phyloP scores from a whole-genome alignment of 2,797 vertebrate species.

The Acanthurus tractus region DNA sequence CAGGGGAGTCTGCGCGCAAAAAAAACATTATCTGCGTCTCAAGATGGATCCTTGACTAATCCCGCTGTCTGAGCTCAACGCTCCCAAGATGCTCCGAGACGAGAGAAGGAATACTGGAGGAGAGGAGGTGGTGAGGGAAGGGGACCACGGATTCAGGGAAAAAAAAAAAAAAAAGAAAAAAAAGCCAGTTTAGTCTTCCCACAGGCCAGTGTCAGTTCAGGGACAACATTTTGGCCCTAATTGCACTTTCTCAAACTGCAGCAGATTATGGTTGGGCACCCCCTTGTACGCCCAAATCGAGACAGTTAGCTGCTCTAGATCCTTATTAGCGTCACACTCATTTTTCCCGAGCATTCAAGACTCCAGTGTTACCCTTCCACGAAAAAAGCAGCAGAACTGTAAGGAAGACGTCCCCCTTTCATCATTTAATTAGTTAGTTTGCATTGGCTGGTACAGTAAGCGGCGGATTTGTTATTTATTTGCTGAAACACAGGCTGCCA shows the following conservation, averaged over 20 bases:
- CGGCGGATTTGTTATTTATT: slow-evolving; percentile 84
- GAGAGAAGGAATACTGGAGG: slow-evolving; percentile 72
- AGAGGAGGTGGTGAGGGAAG: slow-evolving; percentile 66
- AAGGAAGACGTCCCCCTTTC: slow-evolving; percentile 71
- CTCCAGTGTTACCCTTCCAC: slow-evolving; percentile 57
- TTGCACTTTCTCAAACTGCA: slow-evolving; percentile 51
- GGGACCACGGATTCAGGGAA: slow-evolving; percentile 48
- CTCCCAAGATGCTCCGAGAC: slow-evolving; percentile 82
- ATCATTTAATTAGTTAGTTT: slow-evolving; percentile 84
- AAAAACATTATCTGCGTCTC: slow-evolving; percentile 86
- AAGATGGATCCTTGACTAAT: slow-evolving; percentile 89
- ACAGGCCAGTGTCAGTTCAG: slow-evolving; percentile 64
- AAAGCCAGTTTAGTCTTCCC: slow-evolving; percentile 60
- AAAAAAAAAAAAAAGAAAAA: slow-evolving; percentile 25
- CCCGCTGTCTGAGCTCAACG: slow-evolving; percentile 83
- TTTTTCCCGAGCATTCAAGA: slow-evolving; percentile 62
- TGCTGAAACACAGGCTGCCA: slow-evolving; percentile 81
- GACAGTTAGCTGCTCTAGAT: slow-evolving; percentile 51
- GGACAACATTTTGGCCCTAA: slow-evolving; percentile 64
- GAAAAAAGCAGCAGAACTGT: slow-evolving; percentile 64
- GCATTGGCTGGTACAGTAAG: slow-evolving; percentile 79
- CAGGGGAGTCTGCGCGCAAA: slow-evolving; percentile 77
- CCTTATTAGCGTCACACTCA: slow-evolving; percentile 63
- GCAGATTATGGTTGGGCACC: slow-evolving; percentile 51
- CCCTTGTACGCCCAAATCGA: slow-evolving; percentile 31